Evolutionary conservation across 1,140 invertebrate genomes (phyloP).

Genomic region (Ceratitis capitata): DNA sequence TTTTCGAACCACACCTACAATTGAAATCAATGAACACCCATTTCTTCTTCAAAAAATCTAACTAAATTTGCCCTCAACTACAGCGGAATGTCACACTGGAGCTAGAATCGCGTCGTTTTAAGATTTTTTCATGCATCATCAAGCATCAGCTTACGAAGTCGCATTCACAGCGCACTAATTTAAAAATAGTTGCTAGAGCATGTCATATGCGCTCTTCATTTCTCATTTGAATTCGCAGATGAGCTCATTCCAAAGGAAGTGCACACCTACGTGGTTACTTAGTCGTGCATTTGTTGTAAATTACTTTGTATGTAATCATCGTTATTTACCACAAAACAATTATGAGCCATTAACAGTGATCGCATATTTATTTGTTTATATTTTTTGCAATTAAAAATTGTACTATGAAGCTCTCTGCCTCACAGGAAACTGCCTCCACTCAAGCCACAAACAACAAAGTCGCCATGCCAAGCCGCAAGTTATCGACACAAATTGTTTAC

Average conservation of each 20-base stretch:
- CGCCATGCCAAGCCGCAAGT: background rate
- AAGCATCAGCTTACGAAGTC: background rate
- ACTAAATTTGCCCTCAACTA: too few relatives aligned
- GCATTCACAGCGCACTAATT: background rate
- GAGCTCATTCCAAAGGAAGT: slow-evolving; percentile 30
- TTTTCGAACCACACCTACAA: too few relatives aligned
- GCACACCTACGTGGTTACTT: background rate
- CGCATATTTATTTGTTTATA: background rate
- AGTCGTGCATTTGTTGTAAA: background rate
- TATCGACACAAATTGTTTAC: background rate
- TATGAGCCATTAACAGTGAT: slow-evolving; percentile 7
- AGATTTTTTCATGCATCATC: background rate
- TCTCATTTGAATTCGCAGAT: background rate
- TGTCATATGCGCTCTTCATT: background rate
- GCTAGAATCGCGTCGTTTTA: too few relatives aligned
- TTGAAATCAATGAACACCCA: too few relatives aligned
- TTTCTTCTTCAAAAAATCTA: too few relatives aligned
- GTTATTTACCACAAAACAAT: slow-evolving; percentile 23
- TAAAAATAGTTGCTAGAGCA: background rate
- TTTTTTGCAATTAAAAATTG: background rate
- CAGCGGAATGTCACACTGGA: too few relatives aligned
- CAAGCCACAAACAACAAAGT: background rate
- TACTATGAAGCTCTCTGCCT: background rate
- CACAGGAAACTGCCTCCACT: background rate
- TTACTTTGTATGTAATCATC: background rate